Base-by-base conservation (phyloP, 2,888 invertebrate species). In the Agonopterix arenella region DNA sequence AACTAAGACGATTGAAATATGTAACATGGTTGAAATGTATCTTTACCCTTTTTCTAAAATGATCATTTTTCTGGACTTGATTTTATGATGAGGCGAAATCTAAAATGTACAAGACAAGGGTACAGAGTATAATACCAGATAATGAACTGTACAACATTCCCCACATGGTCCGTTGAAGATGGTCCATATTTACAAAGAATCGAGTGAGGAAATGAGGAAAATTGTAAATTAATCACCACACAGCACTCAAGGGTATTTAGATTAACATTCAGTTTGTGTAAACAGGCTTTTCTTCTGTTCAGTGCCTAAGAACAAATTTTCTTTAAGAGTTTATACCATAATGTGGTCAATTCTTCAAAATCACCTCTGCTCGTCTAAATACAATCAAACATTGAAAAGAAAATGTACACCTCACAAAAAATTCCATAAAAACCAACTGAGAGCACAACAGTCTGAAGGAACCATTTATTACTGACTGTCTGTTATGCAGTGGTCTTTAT, bases 331-430 rank as follows among this genome's bases (percentile, higher is more conserved):
- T 42, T 49, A 44, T 49, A 52, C 49, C 49, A 44, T 47, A 49
- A 11, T 47, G 47, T 52, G 52, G 52, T 52, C 36, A 40, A 46
- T 44, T 36, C 49, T 52, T 52, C 52, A 46, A n/a, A 47, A 36
- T 13, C 46, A 38, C 11, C 45, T 45, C 10, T 1, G 37, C 38
- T 41, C 5, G 9, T 18, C 41, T 47, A 46, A 40, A 46, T 44
- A 11, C 45, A 45, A 13, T 46, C 16, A 46, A 46, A 46, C 13
- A 38, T 46, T 9, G 46, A 46, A 7, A 13, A 13, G 46, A 41
- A 37, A 11, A 47, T 8, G n/a, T 11, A 11, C 8, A 13, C 40
- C 11, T n/a, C 11, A 37, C 8, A n/a, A 43, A 38, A 44, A 41
- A n/a, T 36, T 38, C 45, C 9, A 43, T 11, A 46, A 44, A 28